A percentile compares a stretch with the other conserved stretches of the same genome.
Evolutionary conservation across 2,797 vertebrate species (phyloP).

Genomic region (Falco peregrinus): DNA sequence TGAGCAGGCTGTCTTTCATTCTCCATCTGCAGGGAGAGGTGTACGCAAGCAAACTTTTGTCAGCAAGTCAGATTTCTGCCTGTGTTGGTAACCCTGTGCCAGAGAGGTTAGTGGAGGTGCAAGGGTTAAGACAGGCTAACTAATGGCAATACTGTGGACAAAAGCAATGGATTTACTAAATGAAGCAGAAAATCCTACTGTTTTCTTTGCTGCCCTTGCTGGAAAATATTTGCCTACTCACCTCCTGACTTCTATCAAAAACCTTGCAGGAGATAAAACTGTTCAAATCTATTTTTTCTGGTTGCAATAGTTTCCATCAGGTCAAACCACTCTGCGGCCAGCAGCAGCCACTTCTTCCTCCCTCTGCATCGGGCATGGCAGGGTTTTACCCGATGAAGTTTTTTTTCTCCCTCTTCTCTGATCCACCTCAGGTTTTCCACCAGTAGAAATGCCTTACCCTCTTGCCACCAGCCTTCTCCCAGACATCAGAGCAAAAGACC

Average conservation of each 20-base stretch:
- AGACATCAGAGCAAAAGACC: not conserved
- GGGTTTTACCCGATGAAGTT: not conserved
- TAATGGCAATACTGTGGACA: not conserved
- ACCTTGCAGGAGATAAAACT: not conserved
- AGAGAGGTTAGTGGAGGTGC: not conserved
- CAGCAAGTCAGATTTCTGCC: not conserved
- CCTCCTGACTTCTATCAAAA: not conserved
- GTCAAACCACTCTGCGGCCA: not conserved
- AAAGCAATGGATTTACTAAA: slow-evolving; percentile 3
- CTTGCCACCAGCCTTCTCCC: not conserved
- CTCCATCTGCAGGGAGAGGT: not conserved
- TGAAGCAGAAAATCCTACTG: not conserved
- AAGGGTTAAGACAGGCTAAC: not conserved
- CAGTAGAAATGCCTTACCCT: not conserved
- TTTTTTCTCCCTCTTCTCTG: not conserved
- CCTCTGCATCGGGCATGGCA: not conserved
- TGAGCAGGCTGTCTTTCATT: not conserved
- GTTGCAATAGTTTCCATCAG: not conserved
- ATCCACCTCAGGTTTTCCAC: not conserved
- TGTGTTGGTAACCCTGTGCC: not conserved
- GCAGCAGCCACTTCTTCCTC: not conserved
- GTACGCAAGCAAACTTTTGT: not conserved
- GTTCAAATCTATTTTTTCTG: not conserved
- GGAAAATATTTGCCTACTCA: not conserved
- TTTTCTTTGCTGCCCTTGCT: not conserved